Evolutionary conservation across 2,888 invertebrate genomes (phyloP).

Genomic region (Chironomus riparius): DNA sequence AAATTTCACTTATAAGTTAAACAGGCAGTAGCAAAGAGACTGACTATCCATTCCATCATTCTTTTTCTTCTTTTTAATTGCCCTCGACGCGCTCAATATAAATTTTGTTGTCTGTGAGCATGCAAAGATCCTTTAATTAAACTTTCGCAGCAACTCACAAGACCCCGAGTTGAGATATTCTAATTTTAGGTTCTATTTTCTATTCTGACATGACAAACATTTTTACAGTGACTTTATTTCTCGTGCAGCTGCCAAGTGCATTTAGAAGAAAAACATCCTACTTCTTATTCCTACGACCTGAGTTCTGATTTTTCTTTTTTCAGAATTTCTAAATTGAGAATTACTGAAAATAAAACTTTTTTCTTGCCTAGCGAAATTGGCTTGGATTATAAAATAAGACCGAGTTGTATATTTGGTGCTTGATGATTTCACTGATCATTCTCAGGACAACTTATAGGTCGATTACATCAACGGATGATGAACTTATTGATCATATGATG

Average conservation of each 20-base stretch:
- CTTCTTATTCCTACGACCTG: not conserved
- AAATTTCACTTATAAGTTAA: slow-evolving; percentile 4
- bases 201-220: not conserved
- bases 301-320: not conserved
- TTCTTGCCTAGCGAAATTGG: too few relatives aligned
- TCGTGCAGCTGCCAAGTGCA: not conserved
- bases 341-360: too few relatives aligned
- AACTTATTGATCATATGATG: too few relatives aligned
- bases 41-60: not conserved
- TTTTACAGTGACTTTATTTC: not conserved
- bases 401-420: too few relatives aligned
- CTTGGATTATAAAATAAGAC: too few relatives aligned
- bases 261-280: not conserved
- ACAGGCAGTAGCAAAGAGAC: not conserved
- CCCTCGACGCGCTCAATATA: slow-evolving; percentile 1
- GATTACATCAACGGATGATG: too few relatives aligned
- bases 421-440: too few relatives aligned
- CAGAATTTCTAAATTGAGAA: too few relatives aligned
- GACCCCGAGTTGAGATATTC: not conserved
- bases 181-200: slow-evolving; percentile 18
- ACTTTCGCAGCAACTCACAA: not conserved
- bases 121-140: slow-evolving; percentile 8
- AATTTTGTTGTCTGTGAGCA: slow-evolving; percentile 25
- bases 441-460: too few relatives aligned
- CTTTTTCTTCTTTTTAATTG: slow-evolving; percentile 9